Evolutionary conservation across 2,113 vertebrate genomes (phyloP).

Genomic region (Cyrtonyx montezumae): DNA sequence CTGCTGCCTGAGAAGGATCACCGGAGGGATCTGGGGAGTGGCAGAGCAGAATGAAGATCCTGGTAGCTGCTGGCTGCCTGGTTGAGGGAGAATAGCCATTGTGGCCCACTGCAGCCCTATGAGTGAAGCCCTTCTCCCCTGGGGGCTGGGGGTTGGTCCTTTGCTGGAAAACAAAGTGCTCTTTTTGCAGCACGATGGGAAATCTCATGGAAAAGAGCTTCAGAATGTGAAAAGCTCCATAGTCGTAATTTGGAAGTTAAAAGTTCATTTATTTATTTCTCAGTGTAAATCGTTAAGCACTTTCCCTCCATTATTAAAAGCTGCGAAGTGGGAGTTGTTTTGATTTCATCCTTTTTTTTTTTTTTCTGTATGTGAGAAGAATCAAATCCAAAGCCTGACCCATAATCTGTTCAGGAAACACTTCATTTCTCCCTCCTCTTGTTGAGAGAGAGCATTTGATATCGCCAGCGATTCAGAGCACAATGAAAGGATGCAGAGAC

Average conservation of each 20-base stretch:
- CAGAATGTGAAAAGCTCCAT: neutral
- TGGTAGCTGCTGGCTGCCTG: neutral
- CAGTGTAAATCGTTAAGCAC: neutral
- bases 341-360: neutral
- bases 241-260: neutral
- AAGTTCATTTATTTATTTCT: neutral
- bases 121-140: neutral
- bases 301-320: neutral
- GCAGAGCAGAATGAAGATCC: neutral
- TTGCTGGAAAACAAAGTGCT: neutral
- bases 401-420: neutral
- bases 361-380: neutral
- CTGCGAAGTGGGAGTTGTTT: neutral
- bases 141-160: too few species aligned
- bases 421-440: neutral
- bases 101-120: neutral
- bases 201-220: neutral
- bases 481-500: neutral
- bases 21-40: rapidly evolving
- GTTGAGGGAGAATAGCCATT: neutral
- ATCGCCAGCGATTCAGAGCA: neutral
- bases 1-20: neutral
- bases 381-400: neutral
- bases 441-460: neutral
- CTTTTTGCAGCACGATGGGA: neutral